Evolutionary conservation across 2,797 vertebrate genomes (phyloP).

Genomic region (Momotus momota): DNA sequence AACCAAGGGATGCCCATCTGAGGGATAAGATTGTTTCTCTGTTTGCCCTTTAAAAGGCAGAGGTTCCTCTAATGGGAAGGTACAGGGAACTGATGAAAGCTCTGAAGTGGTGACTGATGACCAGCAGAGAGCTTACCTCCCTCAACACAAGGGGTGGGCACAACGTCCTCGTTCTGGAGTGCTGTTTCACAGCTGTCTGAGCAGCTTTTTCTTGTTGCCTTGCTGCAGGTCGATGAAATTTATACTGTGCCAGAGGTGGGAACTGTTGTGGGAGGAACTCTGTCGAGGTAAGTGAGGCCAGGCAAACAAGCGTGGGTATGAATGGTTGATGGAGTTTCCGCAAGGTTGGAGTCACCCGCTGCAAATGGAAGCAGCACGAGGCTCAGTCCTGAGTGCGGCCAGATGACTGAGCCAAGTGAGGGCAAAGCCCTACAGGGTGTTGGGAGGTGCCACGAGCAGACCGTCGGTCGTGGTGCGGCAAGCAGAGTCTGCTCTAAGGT

Average conservation of each 20-base stretch:
- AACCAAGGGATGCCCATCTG: background rate
- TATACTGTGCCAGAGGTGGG: constrained; percentile 98
- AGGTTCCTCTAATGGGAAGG: background rate
- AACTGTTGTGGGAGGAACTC: constrained; percentile 96
- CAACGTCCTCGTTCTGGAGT: background rate
- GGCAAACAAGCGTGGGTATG: background rate
- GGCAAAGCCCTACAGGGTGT: background rate
- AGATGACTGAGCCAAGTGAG: background rate
- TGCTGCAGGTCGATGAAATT: constrained; percentile 95
- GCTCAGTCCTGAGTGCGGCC: background rate
- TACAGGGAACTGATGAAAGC: background rate
- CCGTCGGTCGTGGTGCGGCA: background rate
- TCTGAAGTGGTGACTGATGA: background rate
- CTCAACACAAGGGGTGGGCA: background rate
- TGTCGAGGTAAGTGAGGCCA: constrained; percentile 88
- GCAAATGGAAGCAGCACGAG: background rate
- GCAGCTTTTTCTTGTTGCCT: constrained; percentile 44
- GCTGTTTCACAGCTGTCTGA: background rate
- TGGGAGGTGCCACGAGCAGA: background rate
- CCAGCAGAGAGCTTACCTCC: background rate
- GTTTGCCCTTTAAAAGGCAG: background rate
- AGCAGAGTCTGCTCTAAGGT: background rate
- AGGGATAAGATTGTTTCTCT: background rate
- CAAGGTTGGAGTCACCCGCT: background rate
- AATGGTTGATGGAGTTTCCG: background rate